Base-by-base conservation (phyloP, 2,113 vertebrate species). In the Rhadina sibilatrix region DNA sequence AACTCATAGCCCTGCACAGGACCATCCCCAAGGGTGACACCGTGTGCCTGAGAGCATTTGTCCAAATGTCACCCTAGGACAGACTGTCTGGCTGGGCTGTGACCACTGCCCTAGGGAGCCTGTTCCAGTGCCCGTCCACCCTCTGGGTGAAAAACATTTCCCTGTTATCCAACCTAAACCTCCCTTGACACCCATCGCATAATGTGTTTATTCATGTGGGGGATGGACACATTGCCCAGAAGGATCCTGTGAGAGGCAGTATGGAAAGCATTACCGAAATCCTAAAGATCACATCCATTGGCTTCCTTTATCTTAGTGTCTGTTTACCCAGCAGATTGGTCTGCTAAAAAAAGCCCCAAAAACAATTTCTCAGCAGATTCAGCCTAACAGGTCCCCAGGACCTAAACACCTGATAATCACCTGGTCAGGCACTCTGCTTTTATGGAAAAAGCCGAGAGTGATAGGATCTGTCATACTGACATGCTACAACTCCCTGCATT, bases 71-170 rank as follows among this genome's bases (percentile, higher is more conserved):
- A 40, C 38, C 38, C 38, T 40, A 40, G 38, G 38, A 40, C 38
- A 33, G 0, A 6, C 20, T 76, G 25, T 66, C 24, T 57, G 60
- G 31, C 11, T 31, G 37, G 33, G 53, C 15, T 68, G 33, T 68
- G 63, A 44, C 9, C 37, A 52, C 33, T 52, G 7, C 72, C 53
- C 83, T 33, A 22, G 18, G 21, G 22, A 37, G 9, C 25, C 44
- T 46, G 53, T 19, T 37, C 13, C 31, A 44, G 27, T 19, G 38
- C 46, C 22, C 6, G 2, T 0, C 9, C 46, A 37, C 1, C 0
- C 18, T 28, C 37, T 60, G 27, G 18, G 22, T 10, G 38, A 69
- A 60, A 1, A 44, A 19, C 3, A 12, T 69, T 33, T 22, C 27
- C 9, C 54, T 46, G 11, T 8, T 37, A 44, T 15, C 33, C 72